Percentiles rank a stretch among this genome's conserved stretches.
phyloP scores from a whole-genome alignment of 2,888 invertebrate genomes.

The Drosophila paranaensis region DNA sequence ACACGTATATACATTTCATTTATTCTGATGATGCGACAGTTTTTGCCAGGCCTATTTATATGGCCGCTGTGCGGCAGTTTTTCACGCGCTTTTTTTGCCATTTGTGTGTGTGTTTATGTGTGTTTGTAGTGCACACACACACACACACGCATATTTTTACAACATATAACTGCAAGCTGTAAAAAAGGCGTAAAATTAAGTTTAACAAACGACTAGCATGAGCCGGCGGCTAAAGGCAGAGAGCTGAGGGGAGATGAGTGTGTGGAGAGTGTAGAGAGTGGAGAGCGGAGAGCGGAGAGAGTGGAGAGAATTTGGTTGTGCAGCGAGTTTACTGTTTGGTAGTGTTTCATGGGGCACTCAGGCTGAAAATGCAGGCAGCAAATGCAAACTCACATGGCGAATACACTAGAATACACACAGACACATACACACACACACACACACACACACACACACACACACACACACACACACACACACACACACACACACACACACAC shows the following conservation, averaged over 20 bases:
- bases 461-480: neutral
- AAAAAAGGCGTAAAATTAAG: conserved; percentile 79
- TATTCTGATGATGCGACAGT: conserved; percentile 67
- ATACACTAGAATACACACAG: conserved; percentile 17
- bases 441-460: conserved; percentile 14
- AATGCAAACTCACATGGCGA: conserved; percentile 71
- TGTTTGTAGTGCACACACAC: conserved; percentile 39
- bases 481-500: conserved; percentile 20
- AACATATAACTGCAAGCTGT: conserved; percentile 77
- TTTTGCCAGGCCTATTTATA: conserved; percentile 56
- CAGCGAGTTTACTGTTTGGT: conserved; percentile 25
- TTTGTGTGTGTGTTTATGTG: conserved; percentile 32
- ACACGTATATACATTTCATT: conserved; percentile 21
- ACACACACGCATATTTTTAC: conserved; percentile 40
- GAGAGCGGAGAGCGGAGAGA: neutral
- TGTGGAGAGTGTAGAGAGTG: neutral
- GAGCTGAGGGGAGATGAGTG: neutral
- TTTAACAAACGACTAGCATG: conserved; percentile 67
- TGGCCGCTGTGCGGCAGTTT: conserved; percentile 31
- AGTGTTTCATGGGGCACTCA: conserved; percentile 65
- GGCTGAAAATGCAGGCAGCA: conserved; percentile 76
- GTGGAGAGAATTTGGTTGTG: conserved; percentile 5
- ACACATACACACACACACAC: conserved; percentile 16
- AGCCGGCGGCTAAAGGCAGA: neutral
- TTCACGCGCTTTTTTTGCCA: conserved; percentile 20